Evolutionary conservation across 2,888 invertebrate species (phyloP), one percentile per base, ranked within the genome.

Genomic region (Drosophila pseudotakahashii): DNA sequence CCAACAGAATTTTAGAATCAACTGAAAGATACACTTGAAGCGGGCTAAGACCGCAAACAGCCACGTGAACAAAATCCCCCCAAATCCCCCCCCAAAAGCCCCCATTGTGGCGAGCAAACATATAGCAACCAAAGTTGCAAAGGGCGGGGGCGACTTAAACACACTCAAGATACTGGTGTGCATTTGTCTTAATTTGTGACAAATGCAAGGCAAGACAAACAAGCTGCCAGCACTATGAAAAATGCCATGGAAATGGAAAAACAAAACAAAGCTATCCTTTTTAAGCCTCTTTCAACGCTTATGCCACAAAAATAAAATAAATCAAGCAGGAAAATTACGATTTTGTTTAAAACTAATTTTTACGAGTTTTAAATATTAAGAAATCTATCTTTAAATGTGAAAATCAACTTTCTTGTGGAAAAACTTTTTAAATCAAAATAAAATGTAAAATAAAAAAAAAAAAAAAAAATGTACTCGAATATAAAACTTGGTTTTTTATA

Each of bases 131-230:
- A 16, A 19, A 47, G 9, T 36, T 34, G 41, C 53, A 23, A 10
- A 34, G 32, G 37, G 61, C 37, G 39, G 42, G 52, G 37, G 30
- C 34, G 50, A 44, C 39, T 36, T 51, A 58, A 47, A 47, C 50
- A 68, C 70, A 39, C 68, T 61, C 53, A 61, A 74, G 68, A 67
- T 64, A 64, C 61, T 73, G 54, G 67, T 68, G 47, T 80, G 83
- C 84, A 87, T 75, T 84, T 84, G 77, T 84, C 85, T 88, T 87
- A 88, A 87, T 89, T 87, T 85, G 75, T 73, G 88, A 79, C 84
- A 87, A 77, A 77, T 76, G 81, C 75, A 78, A 80, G 86, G 76
- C 83, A 79, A 74, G 73, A 41, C 58, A 55, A 55, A 51, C 41
- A 44, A 37, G 32, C 64, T n/a, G 57, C 2, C 23, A 66, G 14